Conservation (phyloP, 2,888 invertebrate species). For the Cerceris ruficornis region DNA sequence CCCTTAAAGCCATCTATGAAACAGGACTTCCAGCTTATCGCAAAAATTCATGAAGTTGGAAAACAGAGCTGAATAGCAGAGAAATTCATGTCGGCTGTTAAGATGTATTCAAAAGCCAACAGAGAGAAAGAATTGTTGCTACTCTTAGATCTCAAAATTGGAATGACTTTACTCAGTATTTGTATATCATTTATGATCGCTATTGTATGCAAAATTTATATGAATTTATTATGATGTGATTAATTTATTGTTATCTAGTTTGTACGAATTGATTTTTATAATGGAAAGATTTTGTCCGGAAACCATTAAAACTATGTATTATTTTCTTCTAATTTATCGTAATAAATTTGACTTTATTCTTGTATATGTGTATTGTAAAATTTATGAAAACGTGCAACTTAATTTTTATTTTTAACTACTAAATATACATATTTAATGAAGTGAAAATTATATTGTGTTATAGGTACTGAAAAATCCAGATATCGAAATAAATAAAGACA, state of each 20-base stretch:
- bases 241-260: constrained; percentile 46
- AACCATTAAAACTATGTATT: constrained; percentile 34
- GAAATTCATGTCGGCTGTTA: constrained; percentile 60
- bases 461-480: constrained; percentile 80
- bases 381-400: no score
- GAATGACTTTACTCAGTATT: constrained; percentile 25
- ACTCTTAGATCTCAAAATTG: constrained; percentile 12
- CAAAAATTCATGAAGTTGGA: constrained; percentile 62
- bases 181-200: constrained; percentile 39
- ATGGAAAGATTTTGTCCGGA: constrained; percentile 46
- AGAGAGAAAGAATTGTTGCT: constrained; percentile 27
- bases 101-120: constrained; percentile 21
- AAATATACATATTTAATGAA: constrained; percentile 8
- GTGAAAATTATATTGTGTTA: constrained; percentile 36
- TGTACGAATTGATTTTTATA: constrained; percentile 59
- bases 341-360: not conserved
- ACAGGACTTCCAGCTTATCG: constrained; percentile 51
- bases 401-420: no score
- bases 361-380: no score
- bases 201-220: constrained; percentile 54
- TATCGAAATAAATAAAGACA: constrained; percentile 72
- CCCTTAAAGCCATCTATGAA: constrained; percentile 50
- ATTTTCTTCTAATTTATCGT: constrained; percentile 38
- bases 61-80: constrained; percentile 44
- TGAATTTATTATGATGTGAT: constrained; percentile 45